Percentiles rank a stretch among this genome's conserved stretches.
Evolutionary conservation across 1,140 invertebrate species (phyloP).

Genomic region (Drosophila cardini): DNA sequence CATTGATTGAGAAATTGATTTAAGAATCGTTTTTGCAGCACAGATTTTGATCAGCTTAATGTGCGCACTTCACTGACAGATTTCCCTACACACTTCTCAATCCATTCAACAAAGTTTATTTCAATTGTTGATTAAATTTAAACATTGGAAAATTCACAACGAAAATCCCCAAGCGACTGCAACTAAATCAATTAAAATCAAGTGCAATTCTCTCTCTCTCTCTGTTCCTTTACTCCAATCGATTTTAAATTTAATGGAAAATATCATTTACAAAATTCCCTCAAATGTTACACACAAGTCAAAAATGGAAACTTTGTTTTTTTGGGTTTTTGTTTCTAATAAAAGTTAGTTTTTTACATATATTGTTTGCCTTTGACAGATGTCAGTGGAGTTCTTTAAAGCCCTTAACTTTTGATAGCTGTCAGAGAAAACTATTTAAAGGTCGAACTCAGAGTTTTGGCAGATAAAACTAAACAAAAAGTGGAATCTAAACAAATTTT

Average conservation of each 20-base stretch:
- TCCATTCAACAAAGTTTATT: not conserved
- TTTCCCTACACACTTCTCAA: not conserved
- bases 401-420: constrained; percentile 30
- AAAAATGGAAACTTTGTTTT: constrained; percentile 24
- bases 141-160: constrained; percentile 8
- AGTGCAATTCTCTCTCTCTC: not conserved
- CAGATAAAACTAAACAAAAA: not conserved
- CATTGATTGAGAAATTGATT: constrained; percentile 84
- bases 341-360: constrained; percentile 45
- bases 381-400: constrained; percentile 35
- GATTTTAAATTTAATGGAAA: constrained; percentile 54
- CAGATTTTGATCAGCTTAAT: constrained; percentile 59
- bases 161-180: constrained; percentile 20
- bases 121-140: constrained; percentile 52
- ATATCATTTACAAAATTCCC: constrained; percentile 52
- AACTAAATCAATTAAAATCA: constrained; percentile 46
- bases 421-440: constrained; percentile 27
- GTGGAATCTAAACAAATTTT: too few species aligned
- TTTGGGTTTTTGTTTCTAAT: constrained; percentile 7
- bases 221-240: not conserved
- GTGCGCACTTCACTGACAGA: constrained; percentile 37
- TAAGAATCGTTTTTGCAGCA: constrained; percentile 71
- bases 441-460: not conserved
- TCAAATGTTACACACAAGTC: constrained; percentile 33
- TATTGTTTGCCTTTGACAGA: constrained; percentile 51